Percentiles rank a stretch among this genome's conserved stretches.
Conservation (phyloP, 1,140 invertebrate species). For the Aleiodes sp. region DNA sequence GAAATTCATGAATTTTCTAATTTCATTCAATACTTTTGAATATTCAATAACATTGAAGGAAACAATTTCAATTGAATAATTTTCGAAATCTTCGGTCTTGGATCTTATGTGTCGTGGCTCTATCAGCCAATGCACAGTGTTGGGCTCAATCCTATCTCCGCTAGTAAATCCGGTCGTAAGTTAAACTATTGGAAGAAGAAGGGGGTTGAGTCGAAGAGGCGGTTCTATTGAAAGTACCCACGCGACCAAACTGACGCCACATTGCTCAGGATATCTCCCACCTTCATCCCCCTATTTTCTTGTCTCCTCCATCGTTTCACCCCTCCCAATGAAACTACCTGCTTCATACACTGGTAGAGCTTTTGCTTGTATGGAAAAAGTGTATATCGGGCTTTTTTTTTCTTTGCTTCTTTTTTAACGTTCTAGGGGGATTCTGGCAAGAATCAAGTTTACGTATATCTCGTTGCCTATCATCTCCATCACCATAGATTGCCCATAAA, state of each 20-base stretch:
- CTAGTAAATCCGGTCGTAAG: slow-evolving; percentile 66
- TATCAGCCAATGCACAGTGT: slow-evolving; percentile 54
- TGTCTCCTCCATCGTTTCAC: slow-evolving; percentile 9
- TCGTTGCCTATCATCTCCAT: slow-evolving; percentile 66
- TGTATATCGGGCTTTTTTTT: slow-evolving; percentile 44
- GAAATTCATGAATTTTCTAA: background rate
- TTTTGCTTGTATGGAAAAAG: background rate
- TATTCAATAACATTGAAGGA: too few species aligned
- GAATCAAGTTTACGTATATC: slow-evolving; percentile 66
- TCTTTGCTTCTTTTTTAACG: too few species aligned
- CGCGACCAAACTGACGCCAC: slow-evolving; percentile 1
- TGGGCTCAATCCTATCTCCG: slow-evolving; percentile 58
- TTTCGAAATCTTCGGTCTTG: slow-evolving; percentile 31
- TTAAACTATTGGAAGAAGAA: slow-evolving; percentile 67
- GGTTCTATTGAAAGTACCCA: slow-evolving; percentile 11
- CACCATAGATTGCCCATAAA: slow-evolving; percentile 68
- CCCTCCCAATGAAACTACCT: background rate
- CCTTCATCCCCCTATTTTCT: slow-evolving; percentile 10
- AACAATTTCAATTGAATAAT: too few species aligned
- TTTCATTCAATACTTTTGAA: too few species aligned
- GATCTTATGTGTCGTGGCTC: slow-evolving; percentile 54
- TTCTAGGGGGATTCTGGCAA: slow-evolving; percentile 55
- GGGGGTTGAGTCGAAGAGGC: slow-evolving; percentile 58
- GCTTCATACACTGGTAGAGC: background rate
- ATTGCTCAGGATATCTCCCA: slow-evolving; percentile 4